Percentiles rank a stretch among this genome's conserved stretches.
Evolutionary conservation across 2,113 vertebrate genomes (phyloP).

Genomic region (Pipa parva): DNA sequence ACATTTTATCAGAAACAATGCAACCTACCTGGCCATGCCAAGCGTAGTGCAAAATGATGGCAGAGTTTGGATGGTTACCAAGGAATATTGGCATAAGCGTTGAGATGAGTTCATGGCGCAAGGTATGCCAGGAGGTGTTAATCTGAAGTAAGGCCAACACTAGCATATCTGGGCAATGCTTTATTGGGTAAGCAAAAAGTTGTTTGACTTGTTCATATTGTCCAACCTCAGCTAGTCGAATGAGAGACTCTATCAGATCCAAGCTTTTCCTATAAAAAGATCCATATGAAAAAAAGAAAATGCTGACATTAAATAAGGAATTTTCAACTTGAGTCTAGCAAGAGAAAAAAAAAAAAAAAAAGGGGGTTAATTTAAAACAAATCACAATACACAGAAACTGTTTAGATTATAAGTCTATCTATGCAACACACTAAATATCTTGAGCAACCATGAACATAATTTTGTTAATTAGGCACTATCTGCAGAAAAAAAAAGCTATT

Average conservation of each 20-base stretch:
- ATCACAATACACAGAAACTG: too few relatives aligned
- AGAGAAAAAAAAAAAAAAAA: not conserved
- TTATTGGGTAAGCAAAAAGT: slow-evolving; percentile 96
- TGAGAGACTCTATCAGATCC: slow-evolving; percentile 93
- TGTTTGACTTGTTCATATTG: slow-evolving; percentile 98
- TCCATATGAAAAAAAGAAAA: not conserved
- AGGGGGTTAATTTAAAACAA: not conserved
- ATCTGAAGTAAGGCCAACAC: slow-evolving; percentile 94
- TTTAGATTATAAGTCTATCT: too few relatives aligned
- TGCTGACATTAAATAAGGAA: not conserved
- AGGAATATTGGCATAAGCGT: slow-evolving; percentile 98
- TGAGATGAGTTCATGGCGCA: slow-evolving; percentile 97
- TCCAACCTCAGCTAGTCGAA: slow-evolving; percentile 90
- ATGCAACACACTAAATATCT: too few relatives aligned
- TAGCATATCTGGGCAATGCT: slow-evolving; percentile 97
- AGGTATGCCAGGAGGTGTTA: slow-evolving; percentile 94
- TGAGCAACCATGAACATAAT: too few relatives aligned
- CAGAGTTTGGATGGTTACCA: slow-evolving; percentile 97
- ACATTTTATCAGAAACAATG: too few relatives aligned
- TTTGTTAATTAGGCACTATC: too few relatives aligned
- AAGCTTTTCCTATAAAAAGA: slow-evolving; percentile 86
- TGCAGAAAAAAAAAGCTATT: too few relatives aligned
- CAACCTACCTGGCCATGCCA: slow-evolving; percentile 93
- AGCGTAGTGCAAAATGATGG: slow-evolving; percentile 98
- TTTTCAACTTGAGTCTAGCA: too few relatives aligned